Percentiles rank a stretch among this genome's conserved stretches.
phyloP scores from a whole-genome alignment of 2,888 invertebrate species.

The Lottia scabra region DNA sequence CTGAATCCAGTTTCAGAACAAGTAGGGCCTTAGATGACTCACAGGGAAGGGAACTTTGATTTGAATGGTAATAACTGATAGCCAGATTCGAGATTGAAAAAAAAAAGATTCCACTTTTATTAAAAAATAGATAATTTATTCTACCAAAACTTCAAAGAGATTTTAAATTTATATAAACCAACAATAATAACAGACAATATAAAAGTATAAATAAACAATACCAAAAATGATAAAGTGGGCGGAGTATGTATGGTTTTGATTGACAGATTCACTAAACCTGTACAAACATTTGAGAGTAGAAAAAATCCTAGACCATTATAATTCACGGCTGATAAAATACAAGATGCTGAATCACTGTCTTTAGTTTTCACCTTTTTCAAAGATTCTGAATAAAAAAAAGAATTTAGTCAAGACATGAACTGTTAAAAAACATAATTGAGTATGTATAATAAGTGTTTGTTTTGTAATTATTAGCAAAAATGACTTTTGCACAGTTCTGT shows the following conservation, averaged over 20 bases:
- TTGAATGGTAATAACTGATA: no score
- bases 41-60: no score
- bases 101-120: no score
- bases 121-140: background rate
- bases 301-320: conserved; percentile 88
- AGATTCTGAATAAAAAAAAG: background rate
- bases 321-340: conserved; percentile 79
- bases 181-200: conserved; percentile 36
- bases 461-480: no score
- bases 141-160: conserved; percentile 50
- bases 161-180: conserved; percentile 39
- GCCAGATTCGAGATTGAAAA: no score
- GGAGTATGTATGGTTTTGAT: conserved; percentile 73
- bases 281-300: conserved; percentile 84
- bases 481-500: no score
- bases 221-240: conserved; percentile 36
- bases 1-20: no score
- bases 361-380: background rate
- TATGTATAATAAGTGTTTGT: no score
- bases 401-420: no score
- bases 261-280: conserved; percentile 84
- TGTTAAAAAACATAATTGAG: background rate
- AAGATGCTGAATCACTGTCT: conserved; percentile 18
- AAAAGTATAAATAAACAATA: conserved; percentile 59
- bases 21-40: no score